Conservation (phyloP, 1,140 invertebrate genomes). For the Drosophila bocqueti region DNA sequence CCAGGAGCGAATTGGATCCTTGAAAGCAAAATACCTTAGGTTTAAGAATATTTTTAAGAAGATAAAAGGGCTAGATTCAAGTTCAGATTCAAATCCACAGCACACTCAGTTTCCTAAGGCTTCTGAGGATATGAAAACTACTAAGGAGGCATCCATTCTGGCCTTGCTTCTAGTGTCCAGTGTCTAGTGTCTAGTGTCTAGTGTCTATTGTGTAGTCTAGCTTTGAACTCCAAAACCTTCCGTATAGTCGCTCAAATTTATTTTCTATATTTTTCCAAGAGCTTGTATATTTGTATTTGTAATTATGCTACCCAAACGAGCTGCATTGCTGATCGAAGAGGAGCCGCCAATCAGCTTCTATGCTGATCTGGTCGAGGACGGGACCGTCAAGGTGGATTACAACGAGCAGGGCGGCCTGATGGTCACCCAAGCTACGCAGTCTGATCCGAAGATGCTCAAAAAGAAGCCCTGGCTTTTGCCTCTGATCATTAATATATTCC, state of each 20-base stretch:
- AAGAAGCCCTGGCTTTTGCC: not conserved
- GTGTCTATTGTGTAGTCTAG: not conserved
- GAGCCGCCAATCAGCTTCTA: not conserved
- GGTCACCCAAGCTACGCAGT: not conserved
- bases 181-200: not conserved
- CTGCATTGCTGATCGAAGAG: not conserved
- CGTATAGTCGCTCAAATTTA: not conserved
- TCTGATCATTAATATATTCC: accelerated
- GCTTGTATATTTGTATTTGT: not conserved
- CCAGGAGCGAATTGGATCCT: slow-evolving; percentile 18
- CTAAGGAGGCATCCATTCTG: not conserved
- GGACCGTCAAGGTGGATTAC: not conserved
- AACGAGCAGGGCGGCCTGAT: not conserved
- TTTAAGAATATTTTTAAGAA: not conserved
- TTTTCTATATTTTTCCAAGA: not conserved
- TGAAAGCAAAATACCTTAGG: not conserved
- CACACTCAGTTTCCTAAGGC: not conserved
- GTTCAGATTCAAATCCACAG: not conserved
- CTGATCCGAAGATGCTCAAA: accelerated
- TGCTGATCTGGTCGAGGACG: not conserved
- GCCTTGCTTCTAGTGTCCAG: not conserved
- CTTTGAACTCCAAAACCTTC: not conserved
- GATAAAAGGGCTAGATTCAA: not conserved
- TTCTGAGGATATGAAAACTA: not conserved
- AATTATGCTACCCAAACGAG: not conserved